Percentiles rank a stretch among this genome's conserved stretches.
These are phyloP conservation scores for Anniella stebbinsi DNA, from an alignment of 2,797 vertebrate genomes.

Conservation along the genomic window DNA sequence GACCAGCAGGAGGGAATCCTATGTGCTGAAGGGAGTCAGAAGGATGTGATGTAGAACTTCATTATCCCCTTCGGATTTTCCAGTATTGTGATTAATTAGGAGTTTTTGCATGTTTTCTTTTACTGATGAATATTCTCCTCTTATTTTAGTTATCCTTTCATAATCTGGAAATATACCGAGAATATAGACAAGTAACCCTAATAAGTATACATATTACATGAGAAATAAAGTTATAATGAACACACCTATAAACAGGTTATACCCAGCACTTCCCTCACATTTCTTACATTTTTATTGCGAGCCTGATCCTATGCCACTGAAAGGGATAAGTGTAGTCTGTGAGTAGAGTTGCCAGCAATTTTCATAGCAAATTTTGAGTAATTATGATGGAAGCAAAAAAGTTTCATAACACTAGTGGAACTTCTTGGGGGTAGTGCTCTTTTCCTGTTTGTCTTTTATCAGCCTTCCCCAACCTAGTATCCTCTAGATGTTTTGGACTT, in stretches of 20 bases:
- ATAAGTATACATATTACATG: not conserved
- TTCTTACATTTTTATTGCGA: not conserved
- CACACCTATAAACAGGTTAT: not conserved
- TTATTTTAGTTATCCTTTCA: slow-evolving; percentile 22
- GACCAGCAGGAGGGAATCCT: not conserved
- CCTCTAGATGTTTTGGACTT: too few species aligned
- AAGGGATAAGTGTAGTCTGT: not conserved
- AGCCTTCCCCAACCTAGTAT: too few species aligned
- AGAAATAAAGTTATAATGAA: not conserved
- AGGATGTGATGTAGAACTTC: not conserved
- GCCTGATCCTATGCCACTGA: not conserved
- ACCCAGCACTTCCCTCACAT: not conserved
- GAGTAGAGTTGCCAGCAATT: not conserved
- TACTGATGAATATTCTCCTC: not conserved
- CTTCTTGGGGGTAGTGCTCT: not conserved
- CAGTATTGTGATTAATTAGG: not conserved
- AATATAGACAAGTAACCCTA: not conserved
- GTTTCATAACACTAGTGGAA: not conserved
- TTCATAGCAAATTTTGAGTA: not conserved
- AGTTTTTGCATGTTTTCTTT: not conserved
- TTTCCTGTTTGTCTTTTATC: not conserved
- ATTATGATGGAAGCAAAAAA: not conserved
- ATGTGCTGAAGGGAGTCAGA: not conserved
- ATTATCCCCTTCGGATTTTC: not conserved
- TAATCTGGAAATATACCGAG: not conserved